Evolutionary conservation across 23 tunicate species (phyloP), one percentile per base, ranked within the genome.

Genomic region (Clavelina lepadiformis): DNA sequence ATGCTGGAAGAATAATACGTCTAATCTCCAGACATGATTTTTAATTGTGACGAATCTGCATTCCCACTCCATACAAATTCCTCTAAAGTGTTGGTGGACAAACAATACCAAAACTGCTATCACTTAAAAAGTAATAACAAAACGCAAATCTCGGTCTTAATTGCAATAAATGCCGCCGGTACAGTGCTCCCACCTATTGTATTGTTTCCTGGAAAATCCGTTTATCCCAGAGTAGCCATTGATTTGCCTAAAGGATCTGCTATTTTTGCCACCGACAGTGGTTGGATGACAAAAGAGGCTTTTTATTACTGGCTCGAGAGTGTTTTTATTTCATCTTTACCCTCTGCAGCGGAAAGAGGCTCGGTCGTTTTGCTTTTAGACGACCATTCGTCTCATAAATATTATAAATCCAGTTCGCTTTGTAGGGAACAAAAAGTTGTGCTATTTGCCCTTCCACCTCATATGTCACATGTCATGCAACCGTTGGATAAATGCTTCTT

Each of bases 231-330:
- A 52, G 21, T 7, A 20, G 58, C 58, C n/a, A 7, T 52, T 7
- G 58, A 52, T 19, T 8, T 52, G 5, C 20, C 58, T 52, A 8
- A 19, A 19, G 58, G 58, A 5, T 52, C 58, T 20, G 20, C n/a
- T 7, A 19, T 52, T 7, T 52, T 20, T 19, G 58, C 58, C 24
- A 52, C 58, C 5, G 58, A 52, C 20, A 7, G 6, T 20, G 58
- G 58, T 52, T 52, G 58, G 58, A 19, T 52, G 58, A 52, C 58
- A 5, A 26, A 52, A 28, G 58, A 52, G 11, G 58, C 58, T 20
- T 52, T 52, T 19, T 52, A 52, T 19, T 19, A 7, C 58, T 52
- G 58, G 58, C 21, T 52, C 20, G 58, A 19, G 5, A 52, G 28
- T 7, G 11, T 52, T 26, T 52, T 52, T 19, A 41, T 41, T 11